Conservation (phyloP, 2,797 vertebrate species). For the Cottoperca gobio region DNA sequence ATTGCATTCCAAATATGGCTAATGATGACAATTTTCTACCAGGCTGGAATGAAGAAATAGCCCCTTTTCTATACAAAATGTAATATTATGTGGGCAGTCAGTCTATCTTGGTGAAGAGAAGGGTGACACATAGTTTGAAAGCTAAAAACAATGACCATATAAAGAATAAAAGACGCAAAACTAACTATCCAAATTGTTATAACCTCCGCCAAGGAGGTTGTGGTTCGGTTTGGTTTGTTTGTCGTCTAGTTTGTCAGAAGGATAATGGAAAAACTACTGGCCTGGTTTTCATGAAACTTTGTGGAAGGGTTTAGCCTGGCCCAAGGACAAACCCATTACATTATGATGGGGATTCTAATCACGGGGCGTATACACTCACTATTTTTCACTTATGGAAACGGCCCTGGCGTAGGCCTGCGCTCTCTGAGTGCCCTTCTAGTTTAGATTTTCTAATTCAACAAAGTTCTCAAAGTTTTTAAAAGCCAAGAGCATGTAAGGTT, state of each 20-base stretch:
- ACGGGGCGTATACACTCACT: too few species aligned
- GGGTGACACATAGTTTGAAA: not conserved
- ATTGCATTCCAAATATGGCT: conserved; percentile 24
- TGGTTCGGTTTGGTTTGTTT: too few species aligned
- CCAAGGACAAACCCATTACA: too few species aligned
- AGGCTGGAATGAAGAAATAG: not conserved
- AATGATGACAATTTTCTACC: conserved; percentile 28
- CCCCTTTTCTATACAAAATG: not conserved
- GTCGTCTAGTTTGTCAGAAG: too few species aligned
- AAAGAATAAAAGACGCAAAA: not conserved
- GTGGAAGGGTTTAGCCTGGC: too few species aligned
- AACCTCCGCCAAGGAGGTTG: too few species aligned
- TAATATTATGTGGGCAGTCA: not conserved
- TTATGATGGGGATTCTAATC: too few species aligned
- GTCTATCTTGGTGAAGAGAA: not conserved
- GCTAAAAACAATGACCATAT: not conserved
- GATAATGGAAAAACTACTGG: too few species aligned
- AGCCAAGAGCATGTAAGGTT: not conserved
- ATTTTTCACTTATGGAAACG: too few species aligned
- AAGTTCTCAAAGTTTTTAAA: not conserved
- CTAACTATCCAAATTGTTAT: not conserved
- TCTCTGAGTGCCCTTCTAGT: too few species aligned
- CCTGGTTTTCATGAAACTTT: too few species aligned
- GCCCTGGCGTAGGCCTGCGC: too few species aligned
- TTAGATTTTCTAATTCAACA: not conserved